Evolutionary conservation across 2,888 invertebrate species (phyloP).

Genomic region (Liodrosophila aerea): DNA sequence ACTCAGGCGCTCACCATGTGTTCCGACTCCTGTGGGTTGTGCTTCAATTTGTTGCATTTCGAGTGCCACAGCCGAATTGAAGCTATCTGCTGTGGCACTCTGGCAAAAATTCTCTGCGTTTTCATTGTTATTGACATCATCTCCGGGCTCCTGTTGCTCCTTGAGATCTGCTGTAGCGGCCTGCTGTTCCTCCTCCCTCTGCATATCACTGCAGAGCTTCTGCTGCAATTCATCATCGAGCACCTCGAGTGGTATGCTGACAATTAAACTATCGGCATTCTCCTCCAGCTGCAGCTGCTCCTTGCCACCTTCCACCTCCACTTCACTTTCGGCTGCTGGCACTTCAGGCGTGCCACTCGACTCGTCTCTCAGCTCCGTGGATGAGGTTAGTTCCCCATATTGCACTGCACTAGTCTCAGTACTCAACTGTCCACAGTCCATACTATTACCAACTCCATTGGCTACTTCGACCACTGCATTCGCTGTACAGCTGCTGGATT

Average conservation of each 20-base stretch:
- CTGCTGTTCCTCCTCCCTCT: neutral
- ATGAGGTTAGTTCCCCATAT: slow-evolving; percentile 56
- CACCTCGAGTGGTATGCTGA: slow-evolving; percentile 62
- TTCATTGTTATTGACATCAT: slow-evolving; percentile 64
- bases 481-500: too few species aligned
- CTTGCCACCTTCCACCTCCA: slow-evolving; percentile 4
- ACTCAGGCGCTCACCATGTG: neutral
- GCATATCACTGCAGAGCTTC: slow-evolving; percentile 25
- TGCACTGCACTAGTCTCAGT: slow-evolving; percentile 33
- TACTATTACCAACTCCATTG: too few species aligned
- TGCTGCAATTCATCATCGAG: slow-evolving; percentile 58
- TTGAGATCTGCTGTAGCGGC: slow-evolving; percentile 15
- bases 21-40: neutral
- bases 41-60: slow-evolving; percentile 55
- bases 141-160: slow-evolving; percentile 23
- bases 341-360: slow-evolving; percentile 17
- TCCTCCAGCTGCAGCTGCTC: neutral
- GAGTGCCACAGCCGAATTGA: slow-evolving; percentile 74
- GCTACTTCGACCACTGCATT: too few species aligned
- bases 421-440: too few species aligned
- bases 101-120: slow-evolving; percentile 70
- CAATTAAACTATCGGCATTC: slow-evolving; percentile 38
- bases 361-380: slow-evolving; percentile 34
- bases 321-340: slow-evolving; percentile 20
- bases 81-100: slow-evolving; percentile 75